phyloP scores from a whole-genome alignment of 1,140 invertebrate genomes.

The Nixonia krombeini region DNA sequence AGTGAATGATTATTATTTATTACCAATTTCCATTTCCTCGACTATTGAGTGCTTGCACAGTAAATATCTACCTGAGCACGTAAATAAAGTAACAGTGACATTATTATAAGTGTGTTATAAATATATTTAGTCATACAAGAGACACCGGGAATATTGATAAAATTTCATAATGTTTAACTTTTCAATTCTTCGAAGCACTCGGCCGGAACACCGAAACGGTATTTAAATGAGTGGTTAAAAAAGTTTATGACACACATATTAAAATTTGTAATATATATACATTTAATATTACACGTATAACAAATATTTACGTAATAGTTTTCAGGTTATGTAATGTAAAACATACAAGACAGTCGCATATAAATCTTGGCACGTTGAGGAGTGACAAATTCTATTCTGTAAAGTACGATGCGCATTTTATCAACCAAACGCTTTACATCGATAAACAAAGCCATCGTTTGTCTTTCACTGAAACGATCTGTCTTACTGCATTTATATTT shows the following conservation, averaged over 20 bases:
- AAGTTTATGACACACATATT: too few species aligned
- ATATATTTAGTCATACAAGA: too few species aligned
- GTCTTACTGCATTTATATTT: too few species aligned
- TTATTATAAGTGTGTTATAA: too few species aligned
- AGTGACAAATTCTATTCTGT: too few species aligned
- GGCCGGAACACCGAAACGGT: too few species aligned
- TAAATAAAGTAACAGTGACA: too few species aligned
- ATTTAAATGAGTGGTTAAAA: too few species aligned
- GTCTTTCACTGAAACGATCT: neutral
- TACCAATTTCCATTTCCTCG: slow-evolving; percentile 12
- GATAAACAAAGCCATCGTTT: neutral
- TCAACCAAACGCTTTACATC: neutral
- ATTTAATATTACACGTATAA: too few species aligned
- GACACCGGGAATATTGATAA: too few species aligned
- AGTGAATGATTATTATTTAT: slow-evolving; percentile 25
- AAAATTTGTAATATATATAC: neutral
- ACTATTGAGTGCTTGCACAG: slow-evolving; percentile 1
- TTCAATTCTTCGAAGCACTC: neutral
- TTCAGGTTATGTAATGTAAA: neutral
- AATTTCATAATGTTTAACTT: slow-evolving; percentile 2
- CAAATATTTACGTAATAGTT: too few species aligned
- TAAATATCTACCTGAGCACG: too few species aligned
- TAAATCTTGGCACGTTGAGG: neutral
- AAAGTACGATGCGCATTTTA: neutral
- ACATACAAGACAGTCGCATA: neutral